phyloP scores from a whole-genome alignment of 2,113 vertebrate genomes.

The Sebastes schlegelii region DNA sequence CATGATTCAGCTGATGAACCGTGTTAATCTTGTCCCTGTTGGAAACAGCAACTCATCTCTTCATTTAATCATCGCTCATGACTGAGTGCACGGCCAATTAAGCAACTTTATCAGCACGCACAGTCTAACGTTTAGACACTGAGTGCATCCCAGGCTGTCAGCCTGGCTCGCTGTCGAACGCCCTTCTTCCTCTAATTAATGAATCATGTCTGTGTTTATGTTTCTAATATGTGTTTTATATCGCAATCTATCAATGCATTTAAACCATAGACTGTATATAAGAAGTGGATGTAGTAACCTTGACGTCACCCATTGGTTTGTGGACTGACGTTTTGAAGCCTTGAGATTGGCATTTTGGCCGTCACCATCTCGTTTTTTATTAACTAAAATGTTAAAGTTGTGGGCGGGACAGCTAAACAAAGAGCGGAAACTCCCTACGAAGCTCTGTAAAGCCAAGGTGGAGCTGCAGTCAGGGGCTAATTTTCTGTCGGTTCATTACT shows the following conservation, averaged over 20 bases:
- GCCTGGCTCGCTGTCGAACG: neutral
- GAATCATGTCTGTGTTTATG: neutral
- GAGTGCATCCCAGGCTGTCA: neutral
- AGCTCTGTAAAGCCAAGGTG: too few relatives aligned
- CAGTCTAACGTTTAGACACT: constrained; percentile 4
- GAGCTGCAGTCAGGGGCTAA: neutral
- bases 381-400: too few relatives aligned
- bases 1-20: constrained; percentile 37
- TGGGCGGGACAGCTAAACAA: too few relatives aligned
- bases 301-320: too few relatives aligned
- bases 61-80: too few relatives aligned
- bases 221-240: neutral
- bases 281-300: too few relatives aligned
- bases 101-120: neutral
- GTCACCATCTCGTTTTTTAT: too few relatives aligned
- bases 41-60: too few relatives aligned
- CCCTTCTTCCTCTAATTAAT: neutral
- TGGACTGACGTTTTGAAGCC: too few relatives aligned
- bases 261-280: neutral
- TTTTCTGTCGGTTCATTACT: neutral
- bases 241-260: neutral
- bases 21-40: constrained; percentile 38
- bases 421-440: too few relatives aligned
- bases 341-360: too few relatives aligned
- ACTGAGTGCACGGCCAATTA: constrained; percentile 20